Evolutionary conservation across 35 echinoderm and acorn worm species (phyloP).

Genomic region (Strongylocentrotus purpuratus): DNA sequence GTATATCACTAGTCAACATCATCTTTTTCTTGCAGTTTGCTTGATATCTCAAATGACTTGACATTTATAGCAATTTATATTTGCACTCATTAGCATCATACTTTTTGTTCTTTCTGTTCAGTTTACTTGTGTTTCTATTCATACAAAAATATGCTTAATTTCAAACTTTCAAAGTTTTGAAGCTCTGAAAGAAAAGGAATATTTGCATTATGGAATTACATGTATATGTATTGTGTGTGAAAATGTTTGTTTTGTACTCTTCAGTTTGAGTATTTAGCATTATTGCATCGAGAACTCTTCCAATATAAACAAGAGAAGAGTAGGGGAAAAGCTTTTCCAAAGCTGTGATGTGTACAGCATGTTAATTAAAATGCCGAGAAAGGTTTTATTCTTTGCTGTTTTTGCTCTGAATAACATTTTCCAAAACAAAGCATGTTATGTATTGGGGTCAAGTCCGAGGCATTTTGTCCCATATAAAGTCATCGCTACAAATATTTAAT

Average conservation of each 20-base stretch:
- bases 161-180: not conserved
- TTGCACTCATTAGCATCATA: slow-evolving; percentile 7
- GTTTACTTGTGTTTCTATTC: not conserved
- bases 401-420: not conserved
- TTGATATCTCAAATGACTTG: not conserved
- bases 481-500: no score
- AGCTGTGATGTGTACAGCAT: not conserved
- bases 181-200: not conserved
- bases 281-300: not conserved
- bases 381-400: not conserved
- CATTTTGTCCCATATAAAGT: no score
- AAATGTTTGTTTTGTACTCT: not conserved
- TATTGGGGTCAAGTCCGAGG: no score
- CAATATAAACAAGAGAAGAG: not conserved
- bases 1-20: slow-evolving; percentile 52
- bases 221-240: not conserved
- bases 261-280: not conserved
- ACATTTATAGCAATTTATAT: not conserved
- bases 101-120: not conserved
- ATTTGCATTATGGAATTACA: not conserved
- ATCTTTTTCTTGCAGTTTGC: not conserved
- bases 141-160: not conserved
- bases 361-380: not conserved
- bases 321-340: not conserved
- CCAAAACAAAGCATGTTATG: no score